Conservation (phyloP, 2,113 vertebrate species). For the Shinisaurus crocodilurus region DNA sequence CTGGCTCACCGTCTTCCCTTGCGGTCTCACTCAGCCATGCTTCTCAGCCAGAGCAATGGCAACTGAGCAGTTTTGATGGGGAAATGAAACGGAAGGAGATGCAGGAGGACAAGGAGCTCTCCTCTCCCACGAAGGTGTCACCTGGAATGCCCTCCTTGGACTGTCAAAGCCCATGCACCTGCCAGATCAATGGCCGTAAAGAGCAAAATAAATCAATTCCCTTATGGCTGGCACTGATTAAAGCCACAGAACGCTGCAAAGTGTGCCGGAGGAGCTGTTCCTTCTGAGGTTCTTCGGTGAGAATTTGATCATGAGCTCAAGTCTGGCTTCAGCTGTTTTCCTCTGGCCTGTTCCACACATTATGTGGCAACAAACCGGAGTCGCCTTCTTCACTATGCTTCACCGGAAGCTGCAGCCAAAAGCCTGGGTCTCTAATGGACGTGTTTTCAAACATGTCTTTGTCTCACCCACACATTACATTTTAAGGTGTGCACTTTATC, state of each 20-base stretch:
- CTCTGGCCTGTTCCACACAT: neutral
- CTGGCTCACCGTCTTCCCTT: neutral
- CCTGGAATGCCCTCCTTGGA: neutral
- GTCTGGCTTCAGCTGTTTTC: neutral
- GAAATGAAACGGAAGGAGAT: neutral
- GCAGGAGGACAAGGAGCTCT: neutral
- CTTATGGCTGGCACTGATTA: neutral
- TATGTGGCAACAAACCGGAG: neutral
- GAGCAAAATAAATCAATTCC: neutral
- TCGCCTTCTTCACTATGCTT: neutral
- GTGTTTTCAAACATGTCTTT: neutral
- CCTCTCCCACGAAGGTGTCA: neutral
- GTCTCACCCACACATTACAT: neutral
- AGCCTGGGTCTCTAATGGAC: neutral
- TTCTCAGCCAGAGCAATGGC: neutral
- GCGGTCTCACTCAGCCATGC: neutral
- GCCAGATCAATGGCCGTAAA: neutral
- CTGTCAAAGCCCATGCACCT: neutral
- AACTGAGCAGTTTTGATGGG: neutral
- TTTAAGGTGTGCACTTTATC: neutral
- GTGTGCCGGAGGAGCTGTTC: neutral
- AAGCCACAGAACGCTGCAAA: neutral
- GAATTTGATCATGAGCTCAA: neutral
- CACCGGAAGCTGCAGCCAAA: no score
- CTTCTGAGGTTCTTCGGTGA: neutral